Evolutionary conservation across 1,140 invertebrate genomes (phyloP).

Genomic region (honey bee (Apis mellifera)): Amel_HAv3.1 CM009935.2:11868501-11869000

Average conservation of each 20-base stretch:
- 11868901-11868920: not conserved
- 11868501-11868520: not conserved
- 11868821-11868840: conserved; percentile 27
- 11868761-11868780: not conserved
- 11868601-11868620: too few species aligned
- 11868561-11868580: not conserved
- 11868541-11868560: not conserved
- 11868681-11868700: not conserved
- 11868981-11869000: conserved; percentile 50
- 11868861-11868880: conserved; percentile 11
- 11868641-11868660: not conserved
- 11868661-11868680: not conserved
- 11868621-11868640: not conserved
- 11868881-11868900: conserved; percentile 2
- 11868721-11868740: not conserved
- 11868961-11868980: conserved; percentile 57
- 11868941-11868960: conserved; percentile 51
- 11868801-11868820: not conserved
- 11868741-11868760: not conserved
- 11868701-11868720: not conserved
- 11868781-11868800: not conserved
- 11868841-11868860: conserved; percentile 48
- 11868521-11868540: not conserved
- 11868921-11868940: conserved; percentile 40
- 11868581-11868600: not conserved